These are phyloP conservation scores for Eleginops maclovinus DNA, from an alignment of 2,113 vertebrate genomes.

Conservation along the genomic window DNA sequence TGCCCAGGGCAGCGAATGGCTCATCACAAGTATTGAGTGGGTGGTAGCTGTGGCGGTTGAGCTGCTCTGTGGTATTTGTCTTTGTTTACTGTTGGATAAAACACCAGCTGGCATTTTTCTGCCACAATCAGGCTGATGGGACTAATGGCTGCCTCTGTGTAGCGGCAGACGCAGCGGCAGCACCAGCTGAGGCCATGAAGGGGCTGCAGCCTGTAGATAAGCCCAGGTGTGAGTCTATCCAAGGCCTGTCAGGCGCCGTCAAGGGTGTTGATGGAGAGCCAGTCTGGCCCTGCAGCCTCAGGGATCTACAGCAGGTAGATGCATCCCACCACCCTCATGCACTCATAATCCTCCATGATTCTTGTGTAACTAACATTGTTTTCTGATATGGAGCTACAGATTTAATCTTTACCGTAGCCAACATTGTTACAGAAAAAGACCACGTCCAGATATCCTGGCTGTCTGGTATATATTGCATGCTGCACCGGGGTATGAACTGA, in stretches of 20 bases:
- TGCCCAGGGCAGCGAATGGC: conserved; percentile 56
- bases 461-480: conserved; percentile 2
- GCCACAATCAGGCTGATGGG: conserved; percentile 70
- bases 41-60: conserved; percentile 59
- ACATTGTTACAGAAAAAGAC: neutral
- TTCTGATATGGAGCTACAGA: conserved; percentile 24
- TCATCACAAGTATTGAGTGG: conserved; percentile 71
- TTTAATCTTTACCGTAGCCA: conserved; percentile 11
- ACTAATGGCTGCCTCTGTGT: conserved; percentile 63
- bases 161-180: conserved; percentile 50
- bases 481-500: conserved; percentile 8
- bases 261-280: conserved; percentile 80
- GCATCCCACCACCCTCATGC: conserved; percentile 36
- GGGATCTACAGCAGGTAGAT: conserved; percentile 56
- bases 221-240: conserved; percentile 75
- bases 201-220: conserved; percentile 63
- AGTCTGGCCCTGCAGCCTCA: conserved; percentile 49
- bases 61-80: conserved; percentile 68
- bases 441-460: neutral
- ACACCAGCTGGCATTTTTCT: conserved; percentile 74
- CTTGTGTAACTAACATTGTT: conserved; percentile 26
- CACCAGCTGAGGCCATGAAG: conserved; percentile 67
- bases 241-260: conserved; percentile 55
- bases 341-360: conserved; percentile 33
- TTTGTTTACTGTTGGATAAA: conserved; percentile 74